These are phyloP conservation scores for Antheraea pernyi DNA, from an alignment of 1,140 invertebrate species.

Conservation along the genomic window DNA sequence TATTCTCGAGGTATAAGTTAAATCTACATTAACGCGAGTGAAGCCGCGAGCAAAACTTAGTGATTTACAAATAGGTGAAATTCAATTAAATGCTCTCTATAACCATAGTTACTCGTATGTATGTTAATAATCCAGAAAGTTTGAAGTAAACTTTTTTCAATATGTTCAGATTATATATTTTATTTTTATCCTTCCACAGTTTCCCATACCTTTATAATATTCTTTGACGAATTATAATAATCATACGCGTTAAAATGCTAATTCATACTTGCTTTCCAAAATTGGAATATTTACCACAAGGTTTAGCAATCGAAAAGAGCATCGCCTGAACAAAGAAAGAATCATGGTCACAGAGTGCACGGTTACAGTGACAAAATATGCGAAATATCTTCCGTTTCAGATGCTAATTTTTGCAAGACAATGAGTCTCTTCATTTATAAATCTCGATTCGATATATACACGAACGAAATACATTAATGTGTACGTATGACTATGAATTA, in stretches of 20 bases:
- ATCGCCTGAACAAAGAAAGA: not conserved
- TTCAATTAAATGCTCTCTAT: too few relatives aligned
- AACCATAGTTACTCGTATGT: too few relatives aligned
- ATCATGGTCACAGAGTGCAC: conserved; percentile 2
- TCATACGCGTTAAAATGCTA: not conserved
- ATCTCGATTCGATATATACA: not conserved
- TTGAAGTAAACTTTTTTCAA: too few relatives aligned
- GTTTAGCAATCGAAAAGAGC: not conserved
- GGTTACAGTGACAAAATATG: conserved; percentile 50
- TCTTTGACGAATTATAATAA: not conserved
- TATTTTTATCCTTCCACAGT: too few relatives aligned
- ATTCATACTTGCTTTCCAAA: not conserved
- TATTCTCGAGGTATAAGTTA: too few relatives aligned
- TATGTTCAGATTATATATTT: too few relatives aligned
- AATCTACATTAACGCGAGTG: too few relatives aligned
- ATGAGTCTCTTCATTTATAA: conserved; percentile 24
- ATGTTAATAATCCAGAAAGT: too few relatives aligned
- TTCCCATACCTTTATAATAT: too few relatives aligned
- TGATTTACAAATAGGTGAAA: too few relatives aligned
- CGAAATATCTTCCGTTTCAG: conserved; percentile 53
- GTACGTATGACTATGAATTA: not conserved
- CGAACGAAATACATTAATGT: not conserved
- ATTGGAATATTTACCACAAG: not conserved
- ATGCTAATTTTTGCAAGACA: conserved; percentile 53
- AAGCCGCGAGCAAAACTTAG: too few relatives aligned